Evolutionary conservation across 2,888 invertebrate genomes (phyloP), one percentile per base, ranked within the genome.

Genomic region (Xanthia togata): DNA sequence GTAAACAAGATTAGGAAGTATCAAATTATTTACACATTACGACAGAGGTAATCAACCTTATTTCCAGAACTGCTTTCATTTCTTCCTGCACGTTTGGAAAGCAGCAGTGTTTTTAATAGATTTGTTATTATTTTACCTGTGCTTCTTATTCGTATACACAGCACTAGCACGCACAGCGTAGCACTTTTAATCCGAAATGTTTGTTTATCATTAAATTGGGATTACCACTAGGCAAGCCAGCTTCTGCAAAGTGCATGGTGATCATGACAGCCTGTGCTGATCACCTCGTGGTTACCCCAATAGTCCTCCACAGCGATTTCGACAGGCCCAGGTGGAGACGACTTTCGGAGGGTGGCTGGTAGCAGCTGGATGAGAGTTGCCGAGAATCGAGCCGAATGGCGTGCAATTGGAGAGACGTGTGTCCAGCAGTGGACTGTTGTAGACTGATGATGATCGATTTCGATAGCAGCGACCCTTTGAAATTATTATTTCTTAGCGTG

Each of bases 11-110:
- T 70, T 26, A 63, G 59, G 71, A 74, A 50, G 72, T 74, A 72
- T 53, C 35, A 65, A 74, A 78, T 83, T 86, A 86, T 82, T 78
- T 71, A 74, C 83, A 73, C 53, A 77, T 73, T 59, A 63, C 38
- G 14, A 35, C 85, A 70, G 85, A 14, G 59, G 82, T 64, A 11
- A 35, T 44, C 69, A 84, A 77, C 72, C 38, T 73, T 78, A 44
- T 44, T 62, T 12, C 5, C 26, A 31, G 55, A 17, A 17, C 11
- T n/a, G 14, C 14, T 55, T 55, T 20, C 2, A 62, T 14, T 75
- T 55, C 1, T 53, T 57, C 44, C 12, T 55, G 31, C 11, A 75
- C 17, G 23, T 76, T 53, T 74, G 9, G 0, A 41, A 31, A 23
- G 26, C 14, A 8, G 53, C 12, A n/a, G 14, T 55, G 11, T 35